Base-by-base conservation (phyloP, 1,140 invertebrate genomes). In the Papilio xuthus region DNA sequence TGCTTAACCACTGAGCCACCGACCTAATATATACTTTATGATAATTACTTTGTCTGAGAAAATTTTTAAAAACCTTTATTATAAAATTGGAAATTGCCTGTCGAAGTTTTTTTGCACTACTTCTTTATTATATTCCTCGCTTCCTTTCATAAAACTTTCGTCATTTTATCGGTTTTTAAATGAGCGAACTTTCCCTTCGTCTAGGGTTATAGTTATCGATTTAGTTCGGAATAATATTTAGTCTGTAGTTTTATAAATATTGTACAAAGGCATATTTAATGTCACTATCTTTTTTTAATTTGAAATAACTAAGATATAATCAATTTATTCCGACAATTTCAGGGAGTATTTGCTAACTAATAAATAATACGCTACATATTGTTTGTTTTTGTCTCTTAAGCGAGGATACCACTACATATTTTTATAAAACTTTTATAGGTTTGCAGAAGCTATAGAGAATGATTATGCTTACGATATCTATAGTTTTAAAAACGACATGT, bases 61-160 rank as follows among this genome's bases (percentile, higher is more conserved):
- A 67, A 67, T 32, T 15, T 15, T 15, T n/a, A n/a, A 15, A 28
- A 67, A 26, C 60, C 26, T 1, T 67, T 67, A 32, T 67, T 67
- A 28, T 32, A 32, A 67, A 18, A 67, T 67, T 67, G 23, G 60
- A 32, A 32, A 67, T 28, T 28, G 56, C 23, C 13, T 63, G 20
- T 44, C 23, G 41, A 73, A 73, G 71, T 73, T 73, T 73, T 71
- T 47, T 23, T 26, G 20, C 41, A 73, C 20, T 47, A 42, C 42
- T 47, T 23, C n/a, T n/a, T 73, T 73, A 41, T 41, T 41, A 72
- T 67, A 73, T 42, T 42, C 20, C 12, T 42, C 71, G 41, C 41
- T 42, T 73, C 37, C 71, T 73, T 47, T 44, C 41, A 47, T 67
- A 73, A 73, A 73, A 73, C 41, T 47, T 73, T 42, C 37, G 20